phyloP scores from a whole-genome alignment of 2,888 invertebrate genomes.

The Leucania comma region DNA sequence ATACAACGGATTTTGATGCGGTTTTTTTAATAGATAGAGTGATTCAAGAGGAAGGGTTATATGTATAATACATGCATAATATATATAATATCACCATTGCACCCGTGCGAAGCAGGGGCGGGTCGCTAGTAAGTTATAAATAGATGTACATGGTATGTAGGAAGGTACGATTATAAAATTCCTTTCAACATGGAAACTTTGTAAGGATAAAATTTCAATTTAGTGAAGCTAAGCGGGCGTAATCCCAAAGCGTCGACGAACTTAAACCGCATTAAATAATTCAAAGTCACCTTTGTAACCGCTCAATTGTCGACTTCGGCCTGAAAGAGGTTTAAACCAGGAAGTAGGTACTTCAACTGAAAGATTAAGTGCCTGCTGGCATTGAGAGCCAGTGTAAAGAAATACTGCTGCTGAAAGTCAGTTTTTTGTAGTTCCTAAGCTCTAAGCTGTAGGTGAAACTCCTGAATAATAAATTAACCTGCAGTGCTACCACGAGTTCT shows the following conservation, averaged over 20 bases:
- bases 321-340: constrained; percentile 33
- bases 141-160: not conserved
- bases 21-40: too few species aligned
- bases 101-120: too few species aligned
- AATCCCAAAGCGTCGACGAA: constrained; percentile 39
- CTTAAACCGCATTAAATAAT: constrained; percentile 57
- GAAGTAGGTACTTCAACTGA: constrained; percentile 21
- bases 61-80: too few species aligned
- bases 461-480: not conserved
- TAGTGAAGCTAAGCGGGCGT: constrained; percentile 27
- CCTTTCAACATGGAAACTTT: constrained; percentile 41
- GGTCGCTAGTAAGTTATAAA: too few species aligned
- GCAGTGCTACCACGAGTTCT: too few species aligned
- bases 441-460: not conserved
- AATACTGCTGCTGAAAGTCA: not conserved
- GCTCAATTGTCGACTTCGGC: constrained; percentile 46
- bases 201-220: constrained; percentile 43
- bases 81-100: too few species aligned
- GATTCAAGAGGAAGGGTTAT: too few species aligned
- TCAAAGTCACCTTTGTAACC: constrained; percentile 47
- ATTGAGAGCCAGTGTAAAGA: constrained; percentile 1
- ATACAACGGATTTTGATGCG: too few species aligned
- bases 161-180: constrained; percentile 27
- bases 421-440: not conserved
- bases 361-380: constrained; percentile 42